A percentile compares a stretch with the other conserved stretches of the same genome.
Evolutionary conservation across 64 coral and sea anemone species (phyloP).

Genomic region (Stichodactyla helianthus): DNA sequence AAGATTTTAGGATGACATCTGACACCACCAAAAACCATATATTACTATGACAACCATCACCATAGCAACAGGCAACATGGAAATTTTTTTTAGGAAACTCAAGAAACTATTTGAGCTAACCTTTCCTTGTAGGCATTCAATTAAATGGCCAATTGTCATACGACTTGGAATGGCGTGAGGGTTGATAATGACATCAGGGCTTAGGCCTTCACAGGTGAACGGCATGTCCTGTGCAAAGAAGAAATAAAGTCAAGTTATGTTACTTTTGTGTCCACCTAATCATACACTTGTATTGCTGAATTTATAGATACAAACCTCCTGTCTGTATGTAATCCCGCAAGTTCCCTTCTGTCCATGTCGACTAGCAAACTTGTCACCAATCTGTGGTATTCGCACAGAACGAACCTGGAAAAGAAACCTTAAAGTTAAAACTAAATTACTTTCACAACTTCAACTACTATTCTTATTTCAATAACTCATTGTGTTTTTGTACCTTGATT

Average conservation of each 20-base stretch:
- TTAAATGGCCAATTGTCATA: slow-evolving; percentile 99
- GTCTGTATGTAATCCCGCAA: slow-evolving; percentile 95
- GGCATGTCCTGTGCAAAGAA: slow-evolving; percentile 74
- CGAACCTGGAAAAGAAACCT: slow-evolving; percentile 46
- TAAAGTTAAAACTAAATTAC: not conserved
- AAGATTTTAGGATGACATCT: too few species aligned
- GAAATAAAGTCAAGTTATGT: not conserved
- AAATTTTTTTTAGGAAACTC: too few species aligned
- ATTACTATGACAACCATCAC: not conserved
- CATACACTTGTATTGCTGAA: not conserved
- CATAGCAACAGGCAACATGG: not conserved
- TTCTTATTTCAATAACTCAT: too few species aligned
- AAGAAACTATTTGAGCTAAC: slow-evolving; percentile 13
- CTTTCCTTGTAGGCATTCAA: slow-evolving; percentile 97
- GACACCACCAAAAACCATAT: too few species aligned
- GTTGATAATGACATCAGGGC: slow-evolving; percentile 97
- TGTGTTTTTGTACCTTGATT: slow-evolving; percentile 70
- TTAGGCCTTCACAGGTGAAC: slow-evolving; percentile 94
- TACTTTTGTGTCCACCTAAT: too few species aligned
- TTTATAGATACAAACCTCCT: slow-evolving; percentile 59
- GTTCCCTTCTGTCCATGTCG: slow-evolving; percentile 99
- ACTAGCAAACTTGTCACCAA: slow-evolving; percentile 99
- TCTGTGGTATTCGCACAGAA: slow-evolving; percentile 89
- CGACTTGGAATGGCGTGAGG: slow-evolving; percentile 98
- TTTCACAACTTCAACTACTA: too few species aligned